phyloP scores from a whole-genome alignment of 2,113 vertebrate species.

The Tachuris rubrigastra region DNA sequence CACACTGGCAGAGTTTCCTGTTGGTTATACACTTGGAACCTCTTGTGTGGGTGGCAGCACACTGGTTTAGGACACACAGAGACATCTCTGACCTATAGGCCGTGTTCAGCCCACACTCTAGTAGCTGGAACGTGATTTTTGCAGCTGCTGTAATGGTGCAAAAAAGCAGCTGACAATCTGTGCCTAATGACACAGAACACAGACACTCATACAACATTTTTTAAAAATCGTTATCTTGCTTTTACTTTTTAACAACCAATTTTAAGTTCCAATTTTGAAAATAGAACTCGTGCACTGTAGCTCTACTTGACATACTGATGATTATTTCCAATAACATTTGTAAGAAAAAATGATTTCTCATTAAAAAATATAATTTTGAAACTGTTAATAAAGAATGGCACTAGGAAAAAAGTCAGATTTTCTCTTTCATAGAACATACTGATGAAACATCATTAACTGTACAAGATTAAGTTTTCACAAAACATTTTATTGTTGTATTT shows the following conservation, averaged over 20 bases:
- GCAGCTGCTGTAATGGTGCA: background rate
- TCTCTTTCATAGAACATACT: background rate
- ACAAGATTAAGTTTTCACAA: background rate
- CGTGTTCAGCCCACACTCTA: background rate
- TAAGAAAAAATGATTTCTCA: background rate
- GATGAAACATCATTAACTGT: background rate
- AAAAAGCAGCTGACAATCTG: background rate
- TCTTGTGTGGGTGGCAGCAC: background rate
- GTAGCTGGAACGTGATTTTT: background rate
- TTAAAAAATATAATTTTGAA: background rate
- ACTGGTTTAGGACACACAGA: background rate
- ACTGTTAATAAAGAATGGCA: background rate
- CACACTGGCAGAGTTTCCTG: background rate
- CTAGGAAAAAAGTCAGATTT: background rate
- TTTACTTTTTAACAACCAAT: background rate
- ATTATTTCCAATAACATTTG: background rate
- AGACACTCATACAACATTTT: accelerated
- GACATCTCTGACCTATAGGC: background rate
- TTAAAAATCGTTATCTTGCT: background rate
- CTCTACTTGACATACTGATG: background rate
- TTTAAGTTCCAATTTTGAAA: background rate
- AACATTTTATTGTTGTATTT: background rate
- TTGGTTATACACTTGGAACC: background rate
- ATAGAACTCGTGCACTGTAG: background rate
- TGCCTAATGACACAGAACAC: accelerated